Base-by-base conservation (phyloP, 2,888 invertebrate genomes). In the Odontothrips loti region DNA sequence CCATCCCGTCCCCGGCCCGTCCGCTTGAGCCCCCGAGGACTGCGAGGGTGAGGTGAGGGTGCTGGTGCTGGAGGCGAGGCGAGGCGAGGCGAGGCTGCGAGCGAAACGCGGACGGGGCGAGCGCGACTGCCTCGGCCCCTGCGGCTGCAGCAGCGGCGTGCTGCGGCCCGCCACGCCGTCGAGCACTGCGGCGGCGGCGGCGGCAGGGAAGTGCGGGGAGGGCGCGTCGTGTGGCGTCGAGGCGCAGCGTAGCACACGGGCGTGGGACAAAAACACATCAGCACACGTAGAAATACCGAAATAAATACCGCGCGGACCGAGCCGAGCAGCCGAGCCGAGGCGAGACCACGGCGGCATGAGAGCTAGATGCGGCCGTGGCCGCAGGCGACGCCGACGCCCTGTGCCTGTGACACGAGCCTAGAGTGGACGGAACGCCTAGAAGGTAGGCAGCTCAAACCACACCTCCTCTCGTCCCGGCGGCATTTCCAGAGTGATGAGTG, bases 201-300 rank as follows among this genome's bases (percentile, higher is more conserved):
- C 2, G 68, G 23, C 68, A 23, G 68, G 68, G 51, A 12, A 17
- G 51, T 51, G 3, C 8, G 51, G 51, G 51, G 15, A 2, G 51
- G 51, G 9, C 51, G 15, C 15, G 51, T 12, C 51, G n/a, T n/a
- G n/a, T n/a, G n/a, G n/a, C 51, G 51, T 51, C 51, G 51, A 17
- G 51, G 51, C 58, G 58, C 58, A 20, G 58, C 51, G 51, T 20
- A 51, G 51, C 58, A 20, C 58, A 20, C 23, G 68, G 68, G 68
- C 27, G 68, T 75, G 68, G 68, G 68, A 75, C 68, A 75, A 27
- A 75, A 27, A 27, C 68, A 75, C 68, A 68, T 68, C 68, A 75
- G 68, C 68, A 75, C 68, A 75, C 68, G 68, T 75, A 75, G 68
- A 75, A 75, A 75, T 75, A 75, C 68, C 68, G 68, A 75, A 75